A percentile compares a stretch with the other conserved stretches of the same genome.
phyloP scores from a whole-genome alignment of 2,797 vertebrate genomes.

The Luscinia luscinia region DNA sequence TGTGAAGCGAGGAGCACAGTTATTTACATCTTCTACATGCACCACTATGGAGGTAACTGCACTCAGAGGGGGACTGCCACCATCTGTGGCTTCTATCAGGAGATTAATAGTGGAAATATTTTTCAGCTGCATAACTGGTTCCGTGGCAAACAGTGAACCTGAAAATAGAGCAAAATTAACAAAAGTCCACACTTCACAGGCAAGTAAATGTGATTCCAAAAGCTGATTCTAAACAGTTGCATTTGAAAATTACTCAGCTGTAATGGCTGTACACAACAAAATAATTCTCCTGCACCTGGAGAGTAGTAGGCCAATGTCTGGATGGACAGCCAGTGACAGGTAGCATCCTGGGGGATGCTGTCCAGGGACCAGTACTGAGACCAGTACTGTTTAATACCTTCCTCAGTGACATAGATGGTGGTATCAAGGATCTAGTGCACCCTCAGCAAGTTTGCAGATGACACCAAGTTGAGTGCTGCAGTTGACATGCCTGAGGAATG shows the following conservation, averaged over 20 bases:
- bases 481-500: background rate
- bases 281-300: background rate
- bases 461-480: background rate
- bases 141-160: slow-evolving; percentile 87
- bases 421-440: background rate
- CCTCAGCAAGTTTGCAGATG: background rate
- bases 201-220: background rate
- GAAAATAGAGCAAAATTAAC: slow-evolving; percentile 58
- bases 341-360: no score
- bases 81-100: slow-evolving; percentile 87
- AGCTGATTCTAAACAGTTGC: background rate
- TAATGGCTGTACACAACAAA: background rate
- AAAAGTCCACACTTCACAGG: background rate
- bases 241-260: background rate
- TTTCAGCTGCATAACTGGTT: slow-evolving; percentile 73
- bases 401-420: background rate
- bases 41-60: slow-evolving; percentile 82
- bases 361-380: rapidly evolving
- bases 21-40: slow-evolving; percentile 82
- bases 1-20: slow-evolving; percentile 84
- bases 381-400: background rate
- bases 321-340: background rate
- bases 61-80: slow-evolving; percentile 81
- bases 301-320: background rate
- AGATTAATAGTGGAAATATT: slow-evolving; percentile 78